Evolutionary conservation across 2,888 invertebrate species (phyloP), one percentile per base, ranked within the genome.

Genomic region (Stenurella melanura): DNA sequence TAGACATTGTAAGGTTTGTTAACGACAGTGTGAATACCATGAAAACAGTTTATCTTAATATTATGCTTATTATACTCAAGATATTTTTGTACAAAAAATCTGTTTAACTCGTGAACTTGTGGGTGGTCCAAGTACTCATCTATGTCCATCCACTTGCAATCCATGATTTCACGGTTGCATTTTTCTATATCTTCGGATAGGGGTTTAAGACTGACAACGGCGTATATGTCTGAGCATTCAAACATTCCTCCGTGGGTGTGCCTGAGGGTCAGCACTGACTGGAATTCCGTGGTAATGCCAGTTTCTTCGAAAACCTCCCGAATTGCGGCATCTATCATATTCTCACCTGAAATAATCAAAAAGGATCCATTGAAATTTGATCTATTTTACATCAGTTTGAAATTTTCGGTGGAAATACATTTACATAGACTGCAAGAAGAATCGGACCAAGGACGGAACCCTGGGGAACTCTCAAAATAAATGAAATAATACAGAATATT

Each of bases 251-350:
- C 90, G 87, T 96, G 96, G 19, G 93, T 92, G 86, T 98, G 98
- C 79, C 97, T 92, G 66, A 97, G 91, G 63, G 94, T 92, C 1
- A 97, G 89, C 77, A 98, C 90, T 18, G 95, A 94, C 75, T 93
- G 91, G 88, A 96, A 98, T 84, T 93, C 91, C 0, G 95, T 91
- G 81, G 92, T 90, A 73, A 98, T 92, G 67, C 96, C 96, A 0
- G 98, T 98, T 90, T 98, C 98, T 90, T 98, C 98, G 72, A 92
- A 90, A 0, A 98, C 95, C 90, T 98, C 98, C 80, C 98, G 92
- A 71, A 94, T 92, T 0, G 94, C 96, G 15, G 97, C 96, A 84
- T 94, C 94, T 76, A 93, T 91, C 58, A 98, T 91, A 86, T 96
- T 93, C 91, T 98, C 98, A 74, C 94, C 96, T 96, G 58, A 63